Percentiles rank a stretch among this genome's conserved stretches.
phyloP scores from a whole-genome alignment of 2,113 vertebrate species.

The Gallinago paraguaiae region DNA sequence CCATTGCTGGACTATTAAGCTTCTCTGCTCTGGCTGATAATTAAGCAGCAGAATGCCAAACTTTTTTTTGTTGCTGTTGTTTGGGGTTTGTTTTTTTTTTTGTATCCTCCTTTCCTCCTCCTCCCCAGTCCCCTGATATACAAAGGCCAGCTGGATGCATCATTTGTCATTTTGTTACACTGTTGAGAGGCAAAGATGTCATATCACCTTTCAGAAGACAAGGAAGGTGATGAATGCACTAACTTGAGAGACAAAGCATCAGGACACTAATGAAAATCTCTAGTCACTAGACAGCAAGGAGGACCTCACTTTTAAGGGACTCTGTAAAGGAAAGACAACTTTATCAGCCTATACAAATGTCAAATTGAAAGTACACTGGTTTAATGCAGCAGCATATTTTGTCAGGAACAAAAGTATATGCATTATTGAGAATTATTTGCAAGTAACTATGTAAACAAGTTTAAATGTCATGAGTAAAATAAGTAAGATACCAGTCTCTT shows the following conservation, averaged over 20 bases:
- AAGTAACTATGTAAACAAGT: background rate
- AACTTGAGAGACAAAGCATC: background rate
- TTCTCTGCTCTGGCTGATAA: constrained; percentile 25
- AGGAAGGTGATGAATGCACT: background rate
- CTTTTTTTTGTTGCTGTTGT: background rate
- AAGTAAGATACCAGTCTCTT: background rate
- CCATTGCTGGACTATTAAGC: background rate
- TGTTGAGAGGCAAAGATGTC: background rate
- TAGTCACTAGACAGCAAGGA: background rate
- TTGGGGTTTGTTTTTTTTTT: background rate
- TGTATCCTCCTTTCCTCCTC: background rate
- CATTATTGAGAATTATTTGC: background rate
- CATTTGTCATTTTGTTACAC: constrained; percentile 19
- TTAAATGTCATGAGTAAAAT: background rate
- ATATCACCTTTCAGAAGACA: background rate
- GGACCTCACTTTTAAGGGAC: background rate
- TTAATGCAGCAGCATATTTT: background rate
- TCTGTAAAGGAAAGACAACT: background rate
- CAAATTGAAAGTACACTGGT: background rate
- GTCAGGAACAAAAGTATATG: background rate
- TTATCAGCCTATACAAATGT: constrained; percentile 1
- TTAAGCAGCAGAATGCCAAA: background rate
- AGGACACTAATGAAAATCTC: background rate
- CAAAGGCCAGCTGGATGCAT: constrained; percentile 14
- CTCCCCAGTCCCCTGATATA: background rate